phyloP scores from a whole-genome alignment of 2,888 invertebrate species.

The Parnassius mnemosyne region DNA sequence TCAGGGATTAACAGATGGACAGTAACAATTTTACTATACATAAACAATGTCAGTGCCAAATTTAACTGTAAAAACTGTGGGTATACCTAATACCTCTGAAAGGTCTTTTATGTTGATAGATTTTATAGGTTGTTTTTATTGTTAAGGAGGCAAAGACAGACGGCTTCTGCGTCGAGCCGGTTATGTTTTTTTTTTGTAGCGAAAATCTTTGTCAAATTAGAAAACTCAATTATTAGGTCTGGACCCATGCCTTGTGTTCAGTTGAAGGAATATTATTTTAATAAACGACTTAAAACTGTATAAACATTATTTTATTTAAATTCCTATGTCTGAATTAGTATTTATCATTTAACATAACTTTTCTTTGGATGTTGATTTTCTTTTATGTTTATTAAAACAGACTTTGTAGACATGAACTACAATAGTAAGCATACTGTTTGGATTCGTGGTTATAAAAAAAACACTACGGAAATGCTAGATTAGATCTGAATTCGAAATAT shows the following conservation, averaged over 20 bases:
- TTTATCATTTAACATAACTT: too few species aligned
- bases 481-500: too few species aligned
- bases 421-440: too few species aligned
- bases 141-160: slow-evolving; percentile 74
- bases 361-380: too few species aligned
- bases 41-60: slow-evolving; percentile 66
- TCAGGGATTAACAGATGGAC: slow-evolving; percentile 38
- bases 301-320: slow-evolving; percentile 46
- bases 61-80: slow-evolving; percentile 51
- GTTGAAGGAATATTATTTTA: slow-evolving; percentile 80
- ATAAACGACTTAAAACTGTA: slow-evolving; percentile 78
- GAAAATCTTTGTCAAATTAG: slow-evolving; percentile 71
- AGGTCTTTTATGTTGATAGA: slow-evolving; percentile 74
- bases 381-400: too few species aligned
- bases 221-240: slow-evolving; percentile 76
- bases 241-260: slow-evolving; percentile 78
- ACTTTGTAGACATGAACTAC: too few species aligned
- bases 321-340: not conserved
- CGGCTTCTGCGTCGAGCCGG: slow-evolving; percentile 46
- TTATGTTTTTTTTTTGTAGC: slow-evolving; percentile 62
- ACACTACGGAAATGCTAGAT: too few species aligned
- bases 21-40: slow-evolving; percentile 45
- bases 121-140: slow-evolving; percentile 80
- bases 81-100: slow-evolving; percentile 56
- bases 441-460: too few species aligned